Evolutionary conservation across 2,888 invertebrate genomes (phyloP), one percentile per base, ranked within the genome.

Genomic region (Polyommatus icarus): DNA sequence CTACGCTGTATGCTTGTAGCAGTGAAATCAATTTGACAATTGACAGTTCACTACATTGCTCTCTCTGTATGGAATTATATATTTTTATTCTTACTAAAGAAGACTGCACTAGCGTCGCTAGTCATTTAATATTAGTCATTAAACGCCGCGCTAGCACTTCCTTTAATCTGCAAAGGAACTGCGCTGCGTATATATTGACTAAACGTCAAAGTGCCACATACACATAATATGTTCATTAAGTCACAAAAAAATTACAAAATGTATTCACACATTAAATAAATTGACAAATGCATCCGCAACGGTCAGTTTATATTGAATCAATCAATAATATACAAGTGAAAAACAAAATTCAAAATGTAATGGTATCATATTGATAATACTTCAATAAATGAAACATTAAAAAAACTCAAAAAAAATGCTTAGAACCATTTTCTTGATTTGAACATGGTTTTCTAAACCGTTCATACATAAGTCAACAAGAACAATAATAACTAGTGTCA

Each of bases 401-500:
- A 75, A 75, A 73, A 46, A 73, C 5, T 18, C 1, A 5, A 15
- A 50, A 73, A 72, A 72, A 75, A 75, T 54, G 75, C 75, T 75
- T 57, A 72, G 77, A 73, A 77, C 77, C 77, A 77, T 73, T 36
- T 36, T 76, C 61, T 76, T 57, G 76, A 78, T 79, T 78, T 78
- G 77, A 78, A 78, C 57, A 76, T 32, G 71, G 50, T 84, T 83
- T 82, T 83, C 82, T 84, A 85, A 86, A 75, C 20, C 75, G 15
- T 75, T 54, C 29, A 75, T 73, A 73, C 73, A 46, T 67, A 84
- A 86, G 83, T 84, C 85, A 88, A 88, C 85, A 86, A 87, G 85
- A 84, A 86, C 84, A 86, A 86, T 90, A 89, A 87, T 75, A 89
- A 85, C 84, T 88, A 87, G 83, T 82, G 81, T 93, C 93, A 93